Evolutionary conservation across 2,888 invertebrate genomes (phyloP), one percentile per base, ranked within the genome.

Genomic region (Scelioninae gen. 1): DNA sequence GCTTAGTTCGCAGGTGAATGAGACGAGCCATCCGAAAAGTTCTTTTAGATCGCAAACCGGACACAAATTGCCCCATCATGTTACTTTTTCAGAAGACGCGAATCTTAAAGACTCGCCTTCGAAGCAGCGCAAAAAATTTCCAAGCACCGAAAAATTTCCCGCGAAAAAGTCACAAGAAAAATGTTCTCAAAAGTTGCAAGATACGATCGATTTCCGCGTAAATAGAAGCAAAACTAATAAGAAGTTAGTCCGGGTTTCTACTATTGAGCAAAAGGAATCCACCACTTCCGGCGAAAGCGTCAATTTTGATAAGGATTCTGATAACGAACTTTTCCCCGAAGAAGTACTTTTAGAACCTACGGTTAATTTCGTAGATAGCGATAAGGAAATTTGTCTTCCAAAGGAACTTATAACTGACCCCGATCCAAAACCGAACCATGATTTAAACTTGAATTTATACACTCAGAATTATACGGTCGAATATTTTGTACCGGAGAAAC

Each of bases 321-420:
- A 62, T 9, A 68, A 74, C 5, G 74, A 68, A 7, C 32, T 75
- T 16, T 80, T 68, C 31, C 65, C 68, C 5, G 68, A 75, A 10
- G 69, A 80, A 40, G 13, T 66, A 7, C 34, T 31, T 62, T 13
- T 29, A n/a, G 53, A 40, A 3, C 11, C 45, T 8, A 15, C 1
- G 11, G n/a, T 47, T 8, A 11, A 65, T 15, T 2, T 49, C 7
- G n/a, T 31, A 5, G 47, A 38, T 0, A 66, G 16, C 5, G 6
- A 43, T 10, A 62, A 34, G 15, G 34, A 66, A 65, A 38, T 38
- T 38, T 38, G 38, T 5, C 5, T 38, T 38, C 23, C 38, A 1
- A 38, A 38, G 38, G 11, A 38, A 8, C 38, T 10, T 4, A 23
- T 23, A 10, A 16, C 23, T 47, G 8, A 15, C 49, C 3, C 0